Evolutionary conservation across 2,888 invertebrate genomes (phyloP), one percentile per base, ranked within the genome.

Genomic region (Epinotia brunnichana): DNA sequence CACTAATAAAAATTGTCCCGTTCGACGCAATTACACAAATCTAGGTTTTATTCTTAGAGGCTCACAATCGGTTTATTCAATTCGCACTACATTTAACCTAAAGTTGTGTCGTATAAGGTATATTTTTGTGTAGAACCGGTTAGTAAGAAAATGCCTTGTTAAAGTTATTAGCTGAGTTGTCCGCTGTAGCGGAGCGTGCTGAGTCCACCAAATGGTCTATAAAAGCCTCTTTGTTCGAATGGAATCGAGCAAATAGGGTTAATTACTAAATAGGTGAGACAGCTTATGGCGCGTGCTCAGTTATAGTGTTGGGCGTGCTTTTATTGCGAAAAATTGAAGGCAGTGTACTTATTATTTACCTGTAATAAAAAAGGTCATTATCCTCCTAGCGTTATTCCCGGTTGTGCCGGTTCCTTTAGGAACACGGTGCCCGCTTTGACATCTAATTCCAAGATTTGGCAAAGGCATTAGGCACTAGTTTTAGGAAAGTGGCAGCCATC

Each of bases 11-110:
- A 80, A 83, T 82, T 77, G 81, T 77, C 76, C 77, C 77, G 76
- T 80, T 81, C 81, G 79, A 77, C 80, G 77, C 81, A 86, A 86
- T 86, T 84, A 85, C 83, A 86, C 85, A 83, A 86, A 86, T 82
- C 84, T 81, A 24, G 44, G 24, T 10, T 24, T 61, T 61, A 82
- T 80, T 82, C 76, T 69, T 80, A 79, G 80, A 77, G 76, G 73
- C 76, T 79, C 84, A 81, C 80, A 85, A 83, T 82, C 82, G 80
- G 80, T 81, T 81, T 74, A 77, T 48, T 81, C 78, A 9, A 17
- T 35, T 24, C 17, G 0, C 51, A 29, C 24, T 2, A 51, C 15
- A 39, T 35, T 35, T 0, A 3, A 24, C 35, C 51, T 19, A 15
- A 39, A 21, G 1, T 9, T 10, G 9, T 15, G 2, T 15, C n/a